Percentiles rank a stretch among this genome's conserved stretches.
These are phyloP conservation scores for Limenitis camilla DNA, from an alignment of 2,888 invertebrate species.

Conservation along the genomic window DNA sequence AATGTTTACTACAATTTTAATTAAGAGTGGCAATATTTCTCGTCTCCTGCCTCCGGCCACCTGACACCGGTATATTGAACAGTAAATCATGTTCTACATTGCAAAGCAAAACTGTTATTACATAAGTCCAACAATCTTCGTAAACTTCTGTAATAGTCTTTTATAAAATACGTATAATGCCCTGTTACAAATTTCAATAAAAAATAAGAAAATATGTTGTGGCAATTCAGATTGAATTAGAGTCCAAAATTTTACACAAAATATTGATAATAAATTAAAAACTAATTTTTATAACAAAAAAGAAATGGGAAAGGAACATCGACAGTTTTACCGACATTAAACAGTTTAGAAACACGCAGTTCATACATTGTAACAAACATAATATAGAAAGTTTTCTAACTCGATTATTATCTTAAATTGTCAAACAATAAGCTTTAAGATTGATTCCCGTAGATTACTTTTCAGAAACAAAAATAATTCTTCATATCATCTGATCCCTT, in stretches of 20 bases:
- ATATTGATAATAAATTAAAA: too few relatives aligned
- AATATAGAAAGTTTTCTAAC: not conserved
- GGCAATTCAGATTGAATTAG: too few relatives aligned
- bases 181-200: too few relatives aligned
- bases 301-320: too few relatives aligned
- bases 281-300: too few relatives aligned
- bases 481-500: slow-evolving; percentile 37
- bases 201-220: too few relatives aligned
- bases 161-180: too few relatives aligned
- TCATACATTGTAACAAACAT: too few relatives aligned
- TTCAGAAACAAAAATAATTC: slow-evolving; percentile 17
- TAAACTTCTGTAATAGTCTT: not conserved
- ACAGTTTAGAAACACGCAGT: too few relatives aligned
- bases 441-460: slow-evolving; percentile 13
- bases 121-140: not conserved
- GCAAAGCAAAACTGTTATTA: slow-evolving; percentile 1
- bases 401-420: not conserved
- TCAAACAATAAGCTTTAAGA: not conserved
- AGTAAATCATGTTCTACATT: slow-evolving; percentile 48
- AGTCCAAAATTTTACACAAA: too few relatives aligned
- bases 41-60: slow-evolving; percentile 56
- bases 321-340: too few relatives aligned
- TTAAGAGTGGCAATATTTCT: slow-evolving; percentile 20
- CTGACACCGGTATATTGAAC: slow-evolving; percentile 48
- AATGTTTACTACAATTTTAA: slow-evolving; percentile 5